Conservation (phyloP, 1,140 invertebrate species). For the Globodera ellingtonae region DNA sequence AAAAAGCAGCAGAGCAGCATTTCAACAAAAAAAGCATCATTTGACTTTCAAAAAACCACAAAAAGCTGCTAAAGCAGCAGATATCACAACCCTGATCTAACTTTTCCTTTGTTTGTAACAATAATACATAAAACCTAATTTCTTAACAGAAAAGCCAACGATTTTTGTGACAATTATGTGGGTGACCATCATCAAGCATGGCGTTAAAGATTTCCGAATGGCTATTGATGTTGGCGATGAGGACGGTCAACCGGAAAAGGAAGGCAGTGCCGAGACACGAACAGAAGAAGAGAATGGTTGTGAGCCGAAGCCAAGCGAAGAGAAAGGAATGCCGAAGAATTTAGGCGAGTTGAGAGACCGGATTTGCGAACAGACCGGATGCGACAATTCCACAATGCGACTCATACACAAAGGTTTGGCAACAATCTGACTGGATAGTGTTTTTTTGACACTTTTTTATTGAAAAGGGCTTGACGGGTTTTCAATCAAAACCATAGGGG, state of each 20-base stretch:
- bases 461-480: no score
- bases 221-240: not conserved
- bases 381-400: slow-evolving; percentile 31
- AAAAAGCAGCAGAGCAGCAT: no score
- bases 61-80: no score
- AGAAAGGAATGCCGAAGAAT: not conserved
- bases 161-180: not conserved
- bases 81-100: no score
- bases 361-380: slow-evolving; percentile 28
- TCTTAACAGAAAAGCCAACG: no score
- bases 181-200: slow-evolving; percentile 13
- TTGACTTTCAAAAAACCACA: no score
- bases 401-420: slow-evolving; percentile 35
- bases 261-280: not conserved
- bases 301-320: not conserved
- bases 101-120: no score
- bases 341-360: slow-evolving; percentile 33
- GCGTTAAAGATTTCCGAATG: slow-evolving; percentile 15
- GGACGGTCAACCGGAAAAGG: not conserved
- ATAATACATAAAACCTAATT: no score
- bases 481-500: no score
- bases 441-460: no score
- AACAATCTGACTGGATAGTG: no score
- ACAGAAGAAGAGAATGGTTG: not conserved
- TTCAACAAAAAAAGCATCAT: no score